phyloP scores from a whole-genome alignment of 2,888 invertebrate species.

The Synanthedon andrenaeformis region DNA sequence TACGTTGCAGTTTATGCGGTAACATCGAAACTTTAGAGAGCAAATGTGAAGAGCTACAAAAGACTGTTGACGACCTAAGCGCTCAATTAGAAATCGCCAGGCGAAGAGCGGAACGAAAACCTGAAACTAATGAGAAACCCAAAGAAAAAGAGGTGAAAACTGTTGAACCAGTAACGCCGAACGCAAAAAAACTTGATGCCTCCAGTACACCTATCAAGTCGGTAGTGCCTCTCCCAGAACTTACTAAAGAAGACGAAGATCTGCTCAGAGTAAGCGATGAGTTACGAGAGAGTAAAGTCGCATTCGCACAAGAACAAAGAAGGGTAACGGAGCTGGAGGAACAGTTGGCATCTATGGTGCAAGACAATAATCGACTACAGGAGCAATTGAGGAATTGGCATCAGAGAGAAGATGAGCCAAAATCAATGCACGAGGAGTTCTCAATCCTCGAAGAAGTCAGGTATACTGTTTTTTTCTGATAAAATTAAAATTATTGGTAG shows the following conservation, averaged over 20 bases:
- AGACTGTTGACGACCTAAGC: conserved; percentile 81
- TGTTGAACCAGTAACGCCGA: conserved; percentile 22
- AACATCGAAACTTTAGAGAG: conserved; percentile 85
- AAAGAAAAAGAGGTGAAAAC: conserved; percentile 47
- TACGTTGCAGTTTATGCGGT: conserved; percentile 69
- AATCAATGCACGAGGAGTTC: conserved; percentile 86
- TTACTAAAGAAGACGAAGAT: conserved; percentile 64
- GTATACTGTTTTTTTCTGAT: conserved; percentile 36
- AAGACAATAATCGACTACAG: conserved; percentile 78
- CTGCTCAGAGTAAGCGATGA: conserved; percentile 75
- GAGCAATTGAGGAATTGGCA: conserved; percentile 75
- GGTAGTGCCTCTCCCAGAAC: conserved; percentile 53
- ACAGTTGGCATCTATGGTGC: conserved; percentile 76
- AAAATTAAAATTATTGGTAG: background rate
- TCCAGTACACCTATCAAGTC: conserved; percentile 45
- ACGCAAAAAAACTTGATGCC: conserved; percentile 33
- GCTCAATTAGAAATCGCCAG: conserved; percentile 72
- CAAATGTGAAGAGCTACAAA: conserved; percentile 86
- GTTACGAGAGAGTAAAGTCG: conserved; percentile 76
- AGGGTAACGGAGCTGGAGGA: conserved; percentile 81
- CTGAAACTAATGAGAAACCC: conserved; percentile 48
- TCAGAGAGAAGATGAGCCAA: conserved; percentile 79
- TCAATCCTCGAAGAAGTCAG: conserved; percentile 87
- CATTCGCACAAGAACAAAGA: conserved; percentile 78
- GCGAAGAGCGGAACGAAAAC: conserved; percentile 68